Evolutionary conservation across 2,113 vertebrate genomes (phyloP), one percentile per base, ranked within the genome.

Genomic region (Athene noctua): DNA sequence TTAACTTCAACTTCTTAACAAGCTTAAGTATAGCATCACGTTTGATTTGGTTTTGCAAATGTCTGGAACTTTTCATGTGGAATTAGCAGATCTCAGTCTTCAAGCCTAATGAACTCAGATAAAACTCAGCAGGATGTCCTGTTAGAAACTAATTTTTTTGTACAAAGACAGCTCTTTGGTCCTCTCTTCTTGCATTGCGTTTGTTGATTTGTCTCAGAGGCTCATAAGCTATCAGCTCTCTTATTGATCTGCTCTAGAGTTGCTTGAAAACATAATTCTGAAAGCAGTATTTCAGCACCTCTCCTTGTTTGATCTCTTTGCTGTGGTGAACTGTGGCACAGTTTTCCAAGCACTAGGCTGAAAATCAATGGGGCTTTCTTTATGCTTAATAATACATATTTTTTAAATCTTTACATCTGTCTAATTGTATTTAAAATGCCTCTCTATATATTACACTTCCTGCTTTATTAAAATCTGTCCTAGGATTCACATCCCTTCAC

Each of bases 161-260:
- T 92, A 71, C 26, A 46, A 81, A 90, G 91, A 94, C 86, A 86
- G 85, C 66, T 84, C 78, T 92, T 94, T 80, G 54, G 78, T 86
- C 66, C 49, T 75, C 61, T 82, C 95, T 93, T 80, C 58, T 91
- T 95, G 83, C 96, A 65, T 89, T 89, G 80, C 22, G 0, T 97
- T 96, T 94, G 90, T 83, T 96, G 86, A 63, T 80, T 97, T 92
- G 89, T 95, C 90, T 96, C 81, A 92, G 95, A 96, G 86, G 80
- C 89, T 86, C 42, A 3, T 93, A 90, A 96, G 91, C 71, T 78
- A 84, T 94, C 74, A 82, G 86, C 44, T 85, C 75, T 63, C 73
- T 30, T 92, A 92, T 85, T 89, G 96, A 97, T 96, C 91, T 82
- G 71, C 42, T 88, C 54, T 54, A 66, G 79, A 97, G 70, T 93